phyloP scores from a whole-genome alignment of 2,113 vertebrate species.

The Mixornis gularis region DNA sequence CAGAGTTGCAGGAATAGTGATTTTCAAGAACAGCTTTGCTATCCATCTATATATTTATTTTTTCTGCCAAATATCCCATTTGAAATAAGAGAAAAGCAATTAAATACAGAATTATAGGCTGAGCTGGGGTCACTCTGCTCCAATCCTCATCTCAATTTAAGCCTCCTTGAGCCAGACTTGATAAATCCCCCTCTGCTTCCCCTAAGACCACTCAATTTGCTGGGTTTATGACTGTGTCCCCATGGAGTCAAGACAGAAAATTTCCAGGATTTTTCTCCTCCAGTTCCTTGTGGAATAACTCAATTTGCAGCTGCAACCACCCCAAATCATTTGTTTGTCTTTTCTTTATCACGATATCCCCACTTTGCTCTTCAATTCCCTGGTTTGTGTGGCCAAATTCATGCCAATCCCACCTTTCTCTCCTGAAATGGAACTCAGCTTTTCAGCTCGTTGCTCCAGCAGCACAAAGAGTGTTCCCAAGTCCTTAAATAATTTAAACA shows the following conservation, averaged over 20 bases:
- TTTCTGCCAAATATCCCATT: background rate
- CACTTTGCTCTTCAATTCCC: rapidly evolving
- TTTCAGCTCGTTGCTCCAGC: background rate
- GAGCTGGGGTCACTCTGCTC: background rate
- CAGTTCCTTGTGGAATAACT: background rate
- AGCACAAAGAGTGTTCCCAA: background rate
- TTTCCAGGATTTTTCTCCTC: background rate
- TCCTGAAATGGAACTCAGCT: background rate
- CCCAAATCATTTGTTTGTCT: background rate
- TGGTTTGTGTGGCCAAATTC: background rate
- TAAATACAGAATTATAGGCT: background rate
- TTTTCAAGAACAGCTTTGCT: background rate
- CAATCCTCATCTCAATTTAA: background rate
- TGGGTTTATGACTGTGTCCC: background rate
- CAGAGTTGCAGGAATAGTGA: background rate
- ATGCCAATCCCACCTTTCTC: background rate
- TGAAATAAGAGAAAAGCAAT: background rate
- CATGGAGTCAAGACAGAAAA: background rate
- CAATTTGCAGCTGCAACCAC: background rate
- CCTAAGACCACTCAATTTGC: background rate
- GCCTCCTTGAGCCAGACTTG: background rate
- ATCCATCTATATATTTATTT: rapidly evolving
- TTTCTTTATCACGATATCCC: background rate
- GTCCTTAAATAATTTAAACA: background rate
- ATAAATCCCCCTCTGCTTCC: background rate